phyloP scores from a whole-genome alignment of 2,888 invertebrate species.

The Troides aeacus region DNA sequence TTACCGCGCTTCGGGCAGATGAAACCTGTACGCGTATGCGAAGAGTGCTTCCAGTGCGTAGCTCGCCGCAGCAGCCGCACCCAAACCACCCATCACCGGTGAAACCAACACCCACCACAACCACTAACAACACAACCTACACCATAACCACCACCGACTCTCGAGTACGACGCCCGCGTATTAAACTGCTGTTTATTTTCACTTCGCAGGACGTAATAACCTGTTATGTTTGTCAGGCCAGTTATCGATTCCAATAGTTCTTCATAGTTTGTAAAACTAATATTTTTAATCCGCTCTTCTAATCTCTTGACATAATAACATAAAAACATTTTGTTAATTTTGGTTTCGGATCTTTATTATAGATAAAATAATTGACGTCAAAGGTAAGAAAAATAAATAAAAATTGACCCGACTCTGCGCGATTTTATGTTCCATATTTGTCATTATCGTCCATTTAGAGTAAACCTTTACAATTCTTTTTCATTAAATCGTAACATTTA shows the following conservation, averaged over 20 bases:
- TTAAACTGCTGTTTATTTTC: background rate
- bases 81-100: constrained; percentile 42
- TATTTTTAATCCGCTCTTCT: background rate
- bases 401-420: background rate
- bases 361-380: background rate
- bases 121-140: background rate
- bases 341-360: too few species aligned
- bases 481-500: constrained; percentile 38
- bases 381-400: background rate
- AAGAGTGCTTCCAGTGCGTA: constrained; percentile 84
- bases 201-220: background rate
- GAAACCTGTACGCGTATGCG: constrained; percentile 96
- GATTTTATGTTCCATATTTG: background rate
- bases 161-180: background rate
- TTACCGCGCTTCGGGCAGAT: constrained; percentile 94
- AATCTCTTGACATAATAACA: background rate
- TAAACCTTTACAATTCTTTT: background rate
- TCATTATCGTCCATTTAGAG: background rate
- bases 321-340: too few species aligned
- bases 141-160: background rate
- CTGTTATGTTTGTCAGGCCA: background rate
- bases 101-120: constrained; percentile 36
- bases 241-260: background rate
- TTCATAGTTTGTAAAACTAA: background rate
- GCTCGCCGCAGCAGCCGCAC: constrained; percentile 48